phyloP scores from a whole-genome alignment of 2,888 invertebrate genomes.

The Acrocera orbiculus region DNA sequence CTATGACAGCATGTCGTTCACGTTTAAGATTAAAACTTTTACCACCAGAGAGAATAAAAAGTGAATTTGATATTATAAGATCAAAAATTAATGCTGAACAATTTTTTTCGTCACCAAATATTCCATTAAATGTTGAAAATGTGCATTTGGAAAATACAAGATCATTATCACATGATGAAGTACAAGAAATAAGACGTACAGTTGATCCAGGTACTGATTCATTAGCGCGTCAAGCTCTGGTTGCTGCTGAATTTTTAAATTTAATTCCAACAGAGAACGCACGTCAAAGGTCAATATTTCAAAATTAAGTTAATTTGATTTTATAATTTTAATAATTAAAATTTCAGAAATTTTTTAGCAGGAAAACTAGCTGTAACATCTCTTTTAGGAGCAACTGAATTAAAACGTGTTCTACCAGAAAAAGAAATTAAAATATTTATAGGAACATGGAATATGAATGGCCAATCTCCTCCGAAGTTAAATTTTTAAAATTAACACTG shows the following conservation, averaged over 20 bases:
- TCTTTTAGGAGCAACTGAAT: conserved; percentile 64
- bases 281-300: conserved; percentile 42
- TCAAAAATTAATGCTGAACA: conserved; percentile 17
- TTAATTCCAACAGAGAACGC: conserved; percentile 70
- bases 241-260: conserved; percentile 63
- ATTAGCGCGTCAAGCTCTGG: conserved; percentile 52
- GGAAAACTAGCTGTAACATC: conserved; percentile 66
- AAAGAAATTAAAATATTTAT: conserved; percentile 75
- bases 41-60: conserved; percentile 22
- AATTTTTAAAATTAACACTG: conserved; percentile 7
- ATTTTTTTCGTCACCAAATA: conserved; percentile 31
- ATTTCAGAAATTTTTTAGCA: conserved; percentile 52
- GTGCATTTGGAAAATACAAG: conserved; percentile 10
- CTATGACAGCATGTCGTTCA: conserved; percentile 29
- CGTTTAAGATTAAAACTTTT: conserved; percentile 26
- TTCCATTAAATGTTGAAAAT: conserved; percentile 11
- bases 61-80: neutral
- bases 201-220: conserved; percentile 39
- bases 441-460: conserved; percentile 96
- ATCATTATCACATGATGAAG: conserved; percentile 28
- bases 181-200: conserved; percentile 17
- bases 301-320: conserved; percentile 2
- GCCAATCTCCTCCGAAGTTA: conserved; percentile 67
- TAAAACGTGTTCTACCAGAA: conserved; percentile 72
- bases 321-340: neutral